These are phyloP conservation scores for Verasper variegatus DNA, from an alignment of 2,113 vertebrate genomes.

Conservation along the genomic window DNA sequence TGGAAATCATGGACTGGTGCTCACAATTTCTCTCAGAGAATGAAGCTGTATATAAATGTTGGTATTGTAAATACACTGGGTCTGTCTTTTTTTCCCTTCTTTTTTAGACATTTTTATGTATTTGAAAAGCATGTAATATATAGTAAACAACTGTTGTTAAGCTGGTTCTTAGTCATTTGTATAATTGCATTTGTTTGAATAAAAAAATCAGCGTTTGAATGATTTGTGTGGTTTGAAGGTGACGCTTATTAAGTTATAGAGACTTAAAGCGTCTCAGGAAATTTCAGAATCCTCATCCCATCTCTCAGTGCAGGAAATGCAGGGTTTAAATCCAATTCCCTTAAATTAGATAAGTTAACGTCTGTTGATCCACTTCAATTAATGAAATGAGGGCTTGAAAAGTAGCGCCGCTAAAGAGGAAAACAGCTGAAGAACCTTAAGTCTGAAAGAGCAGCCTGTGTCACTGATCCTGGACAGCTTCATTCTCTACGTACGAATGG, in stretches of 20 bases:
- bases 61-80: constrained; percentile 91
- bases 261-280: neutral
- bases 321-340: constrained; percentile 51
- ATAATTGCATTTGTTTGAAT: constrained; percentile 85
- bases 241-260: neutral
- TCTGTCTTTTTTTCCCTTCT: constrained; percentile 75
- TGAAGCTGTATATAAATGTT: constrained; percentile 84
- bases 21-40: constrained; percentile 82
- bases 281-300: neutral
- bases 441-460: constrained; percentile 13
- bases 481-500: constrained; percentile 15
- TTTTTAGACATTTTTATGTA: constrained; percentile 80
- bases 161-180: constrained; percentile 97
- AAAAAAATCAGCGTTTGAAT: constrained; percentile 66
- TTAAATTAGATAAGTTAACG: constrained; percentile 49
- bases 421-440: constrained; percentile 1
- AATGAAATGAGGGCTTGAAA: constrained; percentile 45
- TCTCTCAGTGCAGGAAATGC: neutral
- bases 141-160: constrained; percentile 90
- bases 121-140: constrained; percentile 97
- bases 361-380: constrained; percentile 34
- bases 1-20: constrained; percentile 88
- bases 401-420: constrained; percentile 5
- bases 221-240: neutral
- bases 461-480: neutral